Percentiles rank a stretch among this genome's conserved stretches.
phyloP scores from a whole-genome alignment of 2,113 vertebrate species.

The Sebastes fasciatus region DNA sequence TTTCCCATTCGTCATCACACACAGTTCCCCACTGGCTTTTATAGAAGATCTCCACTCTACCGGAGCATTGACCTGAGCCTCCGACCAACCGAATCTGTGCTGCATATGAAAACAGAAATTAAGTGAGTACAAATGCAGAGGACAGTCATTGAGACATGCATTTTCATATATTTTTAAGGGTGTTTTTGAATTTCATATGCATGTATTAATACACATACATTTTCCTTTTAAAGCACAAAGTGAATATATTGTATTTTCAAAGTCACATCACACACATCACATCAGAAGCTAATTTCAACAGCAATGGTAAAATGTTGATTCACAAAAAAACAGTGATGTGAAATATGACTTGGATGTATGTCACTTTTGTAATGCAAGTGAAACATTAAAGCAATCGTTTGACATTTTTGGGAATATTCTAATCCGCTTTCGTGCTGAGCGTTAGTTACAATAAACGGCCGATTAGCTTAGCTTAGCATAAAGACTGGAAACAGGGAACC shows the following conservation, averaged over 20 bases:
- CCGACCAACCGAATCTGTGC: slow-evolving; percentile 45
- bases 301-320: neutral
- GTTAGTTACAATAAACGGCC: neutral
- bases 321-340: neutral
- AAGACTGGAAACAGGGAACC: too few relatives aligned
- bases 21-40: slow-evolving; percentile 76
- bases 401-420: neutral
- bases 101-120: slow-evolving; percentile 34
- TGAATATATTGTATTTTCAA: neutral
- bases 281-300: neutral
- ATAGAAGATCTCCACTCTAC: slow-evolving; percentile 67
- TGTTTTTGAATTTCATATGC: neutral
- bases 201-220: neutral
- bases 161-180: neutral
- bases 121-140: neutral
- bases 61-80: slow-evolving; percentile 62
- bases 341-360: neutral
- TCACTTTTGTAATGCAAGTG: neutral
- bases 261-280: neutral
- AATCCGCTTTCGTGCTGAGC: neutral
- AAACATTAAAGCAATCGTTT: neutral
- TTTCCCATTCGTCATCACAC: slow-evolving; percentile 74
- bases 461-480: neutral
- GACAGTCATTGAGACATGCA: neutral
- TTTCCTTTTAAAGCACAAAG: neutral